Evolutionary conservation across 2,797 vertebrate genomes (phyloP).

Genomic region (Liparis tanakae): DNA sequence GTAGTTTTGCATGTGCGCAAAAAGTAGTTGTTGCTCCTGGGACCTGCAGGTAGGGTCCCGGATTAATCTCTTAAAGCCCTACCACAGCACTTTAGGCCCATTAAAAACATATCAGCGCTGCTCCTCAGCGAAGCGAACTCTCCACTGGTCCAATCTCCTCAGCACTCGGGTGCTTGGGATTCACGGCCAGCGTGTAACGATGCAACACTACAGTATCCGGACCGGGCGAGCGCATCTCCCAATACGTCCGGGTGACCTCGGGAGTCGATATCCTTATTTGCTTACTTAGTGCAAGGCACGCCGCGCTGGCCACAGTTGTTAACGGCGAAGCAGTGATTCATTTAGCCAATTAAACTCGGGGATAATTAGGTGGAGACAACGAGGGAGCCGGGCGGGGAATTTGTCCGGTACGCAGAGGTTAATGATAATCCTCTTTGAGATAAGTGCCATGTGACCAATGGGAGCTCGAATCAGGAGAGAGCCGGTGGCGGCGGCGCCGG

Average conservation of each 20-base stretch:
- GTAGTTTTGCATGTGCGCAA: not conserved
- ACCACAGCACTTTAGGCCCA: slow-evolving; percentile 15
- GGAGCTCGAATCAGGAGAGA: slow-evolving; percentile 60
- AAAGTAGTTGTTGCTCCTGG: not conserved
- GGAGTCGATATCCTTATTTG: slow-evolving; percentile 63
- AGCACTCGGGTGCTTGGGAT: slow-evolving; percentile 34
- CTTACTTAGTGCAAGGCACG: slow-evolving; percentile 55
- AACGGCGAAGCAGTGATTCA: slow-evolving; percentile 71
- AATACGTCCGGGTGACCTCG: slow-evolving; percentile 49
- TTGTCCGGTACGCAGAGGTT: slow-evolving; percentile 74
- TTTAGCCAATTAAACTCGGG: slow-evolving; percentile 77
- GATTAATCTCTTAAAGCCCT: slow-evolving; percentile 20
- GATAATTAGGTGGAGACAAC: slow-evolving; percentile 74
- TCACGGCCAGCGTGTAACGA: slow-evolving; percentile 11
- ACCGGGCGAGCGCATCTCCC: slow-evolving; percentile 34
- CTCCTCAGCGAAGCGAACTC: slow-evolving; percentile 10
- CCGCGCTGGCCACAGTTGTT: slow-evolving; percentile 56
- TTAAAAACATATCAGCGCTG: slow-evolving; percentile 1
- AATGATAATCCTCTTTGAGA: slow-evolving; percentile 78
- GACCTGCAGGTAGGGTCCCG: not conserved
- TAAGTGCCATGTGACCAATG: slow-evolving; percentile 78
- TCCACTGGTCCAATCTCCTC: slow-evolving; percentile 21
- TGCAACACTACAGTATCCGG: slow-evolving; percentile 20
- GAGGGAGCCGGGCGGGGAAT: slow-evolving; percentile 53
- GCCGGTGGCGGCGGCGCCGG: slow-evolving; percentile 57